Evolutionary conservation across 2,888 invertebrate genomes (phyloP), one percentile per base, ranked within the genome.

Genomic region (Anaspis maculata): DNA sequence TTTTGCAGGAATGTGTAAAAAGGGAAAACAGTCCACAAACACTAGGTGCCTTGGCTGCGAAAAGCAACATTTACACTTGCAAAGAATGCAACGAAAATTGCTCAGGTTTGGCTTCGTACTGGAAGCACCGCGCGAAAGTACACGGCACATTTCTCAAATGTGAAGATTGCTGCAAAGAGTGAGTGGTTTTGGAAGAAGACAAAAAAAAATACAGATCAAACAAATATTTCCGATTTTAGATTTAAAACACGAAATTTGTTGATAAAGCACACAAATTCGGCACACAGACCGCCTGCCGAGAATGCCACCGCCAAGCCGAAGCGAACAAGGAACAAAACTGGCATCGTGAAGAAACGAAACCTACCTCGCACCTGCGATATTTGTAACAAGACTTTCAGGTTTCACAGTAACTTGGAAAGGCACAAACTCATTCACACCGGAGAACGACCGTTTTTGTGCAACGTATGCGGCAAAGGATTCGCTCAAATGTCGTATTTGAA

Each of bases 401-500:
- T 54, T 39, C 52, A 53, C 26, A 55, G 56, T 32, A 57, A 55
- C 31, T 46, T 59, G 25, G 50, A 55, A 34, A 38, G 57, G 13
- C 59, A 60, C 28, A 54, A 52, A 45, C 33, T 57, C n/a, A 52
- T 45, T 5, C 59, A 59, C 38, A 57, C 57, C 7, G 57, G 57
- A 2, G 57, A 56, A 33, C 49, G 47, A 25, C 50, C 51, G 1
- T 51, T 34, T 26, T 27, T 54, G 7, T 54, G 54, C 30, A 52
- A 51, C 27, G 45, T 51, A 13, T 54, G 54, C 32, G 54, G 53
- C 7, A 51, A 51, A 40, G 48, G 51, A 4, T 54, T 54, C 30
- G 47, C 45, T 4, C 52, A 52, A 29, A 26, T 47, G 27, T 51
- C 52, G 1, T 51, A 54, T 32, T 37, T 54, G 27, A 52, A 50